phyloP scores from a whole-genome alignment of 1,140 invertebrate genomes.

The Ceratina australensis region DNA sequence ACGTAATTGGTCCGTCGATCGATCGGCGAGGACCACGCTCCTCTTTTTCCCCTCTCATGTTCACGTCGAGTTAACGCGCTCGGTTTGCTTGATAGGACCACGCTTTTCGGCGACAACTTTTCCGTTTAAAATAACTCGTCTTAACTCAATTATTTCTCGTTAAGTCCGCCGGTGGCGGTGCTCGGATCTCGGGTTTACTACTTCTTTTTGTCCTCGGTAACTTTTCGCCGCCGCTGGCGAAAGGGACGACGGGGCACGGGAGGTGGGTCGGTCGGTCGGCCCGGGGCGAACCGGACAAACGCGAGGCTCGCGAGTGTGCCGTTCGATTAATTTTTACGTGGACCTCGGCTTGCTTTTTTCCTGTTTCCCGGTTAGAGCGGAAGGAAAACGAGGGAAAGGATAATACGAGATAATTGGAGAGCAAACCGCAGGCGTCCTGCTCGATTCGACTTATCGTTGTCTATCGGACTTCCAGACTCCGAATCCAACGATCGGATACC shows the following conservation, averaged over 20 bases:
- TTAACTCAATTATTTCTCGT: constrained; percentile 66
- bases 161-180: constrained; percentile 48
- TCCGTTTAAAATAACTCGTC: constrained; percentile 64
- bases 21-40: neutral
- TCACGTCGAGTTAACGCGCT: neutral
- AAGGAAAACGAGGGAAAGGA: neutral
- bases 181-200: neutral
- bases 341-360: neutral
- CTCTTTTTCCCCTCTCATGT: neutral
- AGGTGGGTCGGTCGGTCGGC: neutral
- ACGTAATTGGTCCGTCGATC: neutral
- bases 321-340: constrained; percentile 33
- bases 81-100: constrained; percentile 17
- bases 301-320: neutral
- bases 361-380: neutral
- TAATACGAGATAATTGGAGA: neutral
- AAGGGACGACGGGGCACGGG: neutral
- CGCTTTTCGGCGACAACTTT: constrained; percentile 62
- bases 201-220: constrained; percentile 53
- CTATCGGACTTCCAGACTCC: no score
- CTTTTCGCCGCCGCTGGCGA: constrained; percentile 25
- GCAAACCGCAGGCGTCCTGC: neutral
- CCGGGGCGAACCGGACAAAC: no score
- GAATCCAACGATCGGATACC: no score
- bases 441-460: no score